Conservation (phyloP, 2,113 vertebrate species). For the Grammomys dolichurus region DNA sequence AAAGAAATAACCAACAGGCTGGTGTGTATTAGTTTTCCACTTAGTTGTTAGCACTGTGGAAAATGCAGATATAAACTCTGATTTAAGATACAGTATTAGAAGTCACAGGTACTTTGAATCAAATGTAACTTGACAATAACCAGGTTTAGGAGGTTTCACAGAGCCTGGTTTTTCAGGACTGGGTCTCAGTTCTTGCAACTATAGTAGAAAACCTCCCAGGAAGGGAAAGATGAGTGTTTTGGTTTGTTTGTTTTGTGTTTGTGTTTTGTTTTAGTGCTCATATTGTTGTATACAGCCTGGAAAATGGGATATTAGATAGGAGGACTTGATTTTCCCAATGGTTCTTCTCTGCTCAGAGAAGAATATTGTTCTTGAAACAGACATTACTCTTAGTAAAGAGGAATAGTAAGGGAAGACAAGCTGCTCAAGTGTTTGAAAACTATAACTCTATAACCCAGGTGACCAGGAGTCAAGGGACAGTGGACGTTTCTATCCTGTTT, state of each 20-base stretch:
- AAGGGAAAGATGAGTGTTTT: background rate
- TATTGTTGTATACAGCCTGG: background rate
- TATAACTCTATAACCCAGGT: background rate
- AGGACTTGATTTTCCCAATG: background rate
- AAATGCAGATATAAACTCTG: background rate
- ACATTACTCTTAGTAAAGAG: background rate
- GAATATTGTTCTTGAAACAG: background rate
- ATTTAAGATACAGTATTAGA: background rate
- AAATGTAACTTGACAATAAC: background rate
- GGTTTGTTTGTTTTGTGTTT: background rate
- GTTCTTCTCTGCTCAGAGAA: constrained; percentile 32
- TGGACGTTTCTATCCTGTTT: background rate
- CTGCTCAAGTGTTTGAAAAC: background rate
- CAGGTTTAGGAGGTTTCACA: background rate
- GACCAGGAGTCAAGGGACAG: background rate
- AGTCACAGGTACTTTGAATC: constrained; percentile 27
- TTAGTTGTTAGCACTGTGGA: background rate
- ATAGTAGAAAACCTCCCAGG: background rate
- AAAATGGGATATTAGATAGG: background rate
- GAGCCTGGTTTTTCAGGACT: background rate
- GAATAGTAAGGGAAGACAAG: background rate
- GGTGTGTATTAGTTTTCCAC: background rate
- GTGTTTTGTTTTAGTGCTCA: background rate
- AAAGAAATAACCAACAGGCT: constrained; percentile 9
- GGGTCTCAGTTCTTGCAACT: background rate